Conservation (phyloP, 1,140 invertebrate genomes). For the Ylistrum balloti region DNA sequence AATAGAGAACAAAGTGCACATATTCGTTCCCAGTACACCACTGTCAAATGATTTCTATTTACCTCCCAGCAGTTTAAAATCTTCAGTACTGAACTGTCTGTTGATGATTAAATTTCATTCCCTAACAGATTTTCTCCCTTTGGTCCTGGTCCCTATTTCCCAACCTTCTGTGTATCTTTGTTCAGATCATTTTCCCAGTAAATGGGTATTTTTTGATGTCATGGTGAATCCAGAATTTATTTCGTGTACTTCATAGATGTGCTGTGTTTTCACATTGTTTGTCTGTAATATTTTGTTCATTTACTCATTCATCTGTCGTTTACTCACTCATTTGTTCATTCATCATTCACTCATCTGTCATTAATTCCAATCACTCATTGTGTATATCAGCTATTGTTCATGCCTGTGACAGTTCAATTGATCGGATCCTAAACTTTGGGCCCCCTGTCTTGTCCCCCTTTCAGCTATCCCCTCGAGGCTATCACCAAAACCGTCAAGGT, state of each 20-base stretch:
- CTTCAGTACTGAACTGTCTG: not conserved
- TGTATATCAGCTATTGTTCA: conserved; percentile 36
- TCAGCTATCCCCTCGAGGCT: conserved; percentile 19
- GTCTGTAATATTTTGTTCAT: not conserved
- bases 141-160: not conserved
- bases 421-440: conserved; percentile 37
- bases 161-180: not conserved
- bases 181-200: not conserved
- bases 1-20: not conserved
- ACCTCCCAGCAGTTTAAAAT: not conserved
- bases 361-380: conserved; percentile 25
- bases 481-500: conserved; percentile 23
- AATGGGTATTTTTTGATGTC: not conserved
- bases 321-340: not conserved
- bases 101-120: not conserved
- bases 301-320: conserved; percentile 8
- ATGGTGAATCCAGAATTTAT: not conserved
- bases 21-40: not conserved
- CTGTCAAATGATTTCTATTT: not conserved
- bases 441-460: conserved; percentile 36
- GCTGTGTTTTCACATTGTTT: not conserved
- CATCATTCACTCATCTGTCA: conserved; percentile 12
- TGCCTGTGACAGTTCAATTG: conserved; percentile 16
- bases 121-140: not conserved
- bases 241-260: not conserved